These are phyloP conservation scores for Hycleus phaleratus DNA, from an alignment of 1,140 invertebrate genomes.

Conservation along the genomic window DNA sequence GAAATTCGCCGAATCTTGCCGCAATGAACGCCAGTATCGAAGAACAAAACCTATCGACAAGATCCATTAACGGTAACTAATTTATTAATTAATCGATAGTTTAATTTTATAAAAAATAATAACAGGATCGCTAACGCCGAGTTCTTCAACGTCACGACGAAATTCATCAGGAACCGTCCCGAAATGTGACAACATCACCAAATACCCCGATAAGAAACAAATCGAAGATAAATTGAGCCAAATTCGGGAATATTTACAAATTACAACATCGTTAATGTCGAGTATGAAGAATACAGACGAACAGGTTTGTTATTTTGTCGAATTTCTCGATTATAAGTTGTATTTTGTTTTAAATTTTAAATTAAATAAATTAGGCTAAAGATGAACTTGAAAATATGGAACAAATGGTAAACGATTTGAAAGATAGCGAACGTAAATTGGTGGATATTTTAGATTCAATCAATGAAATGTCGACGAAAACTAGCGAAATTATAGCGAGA, in stretches of 20 bases:
- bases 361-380: constrained; percentile 17
- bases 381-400: constrained; percentile 32
- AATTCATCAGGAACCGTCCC: constrained; percentile 28
- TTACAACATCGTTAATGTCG: constrained; percentile 40
- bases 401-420: constrained; percentile 35
- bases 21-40: constrained; percentile 22
- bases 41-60: background rate
- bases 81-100: background rate
- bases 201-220: constrained; percentile 41
- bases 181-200: constrained; percentile 40
- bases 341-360: background rate
- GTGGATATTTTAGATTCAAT: constrained; percentile 31
- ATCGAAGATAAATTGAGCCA: constrained; percentile 40
- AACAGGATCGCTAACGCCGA: constrained; percentile 15
- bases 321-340: background rate
- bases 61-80: background rate
- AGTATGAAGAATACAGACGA: constrained; percentile 40
- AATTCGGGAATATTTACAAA: constrained; percentile 41
- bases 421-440: constrained; percentile 40
- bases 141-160: constrained; percentile 32
- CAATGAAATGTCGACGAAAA: constrained; percentile 7
- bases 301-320: constrained; percentile 28
- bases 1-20: constrained; percentile 17
- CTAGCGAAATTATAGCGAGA: background rate
- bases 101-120: constrained; percentile 19